These are phyloP conservation scores for Rana temporaria DNA, from an alignment of 2,113 vertebrate genomes.

Conservation along the genomic window DNA sequence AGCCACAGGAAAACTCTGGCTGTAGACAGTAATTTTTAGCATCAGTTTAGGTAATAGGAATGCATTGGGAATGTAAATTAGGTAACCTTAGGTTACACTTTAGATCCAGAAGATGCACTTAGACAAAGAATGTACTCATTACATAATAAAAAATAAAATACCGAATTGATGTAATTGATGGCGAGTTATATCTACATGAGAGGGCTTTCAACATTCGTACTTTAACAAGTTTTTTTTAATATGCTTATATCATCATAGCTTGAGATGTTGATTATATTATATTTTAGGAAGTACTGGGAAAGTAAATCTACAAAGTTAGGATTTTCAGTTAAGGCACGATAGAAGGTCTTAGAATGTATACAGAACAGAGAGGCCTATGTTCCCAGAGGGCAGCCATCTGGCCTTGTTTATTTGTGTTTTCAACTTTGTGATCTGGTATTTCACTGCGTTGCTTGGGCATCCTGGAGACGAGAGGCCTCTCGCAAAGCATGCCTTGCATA, in stretches of 20 bases:
- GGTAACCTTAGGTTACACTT: no score
- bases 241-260: neutral
- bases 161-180: no score
- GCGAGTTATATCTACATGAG: no score
- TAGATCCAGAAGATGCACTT: no score
- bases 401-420: constrained; percentile 76
- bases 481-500: constrained; percentile 59
- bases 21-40: no score
- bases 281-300: neutral
- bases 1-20: no score
- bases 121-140: no score
- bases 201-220: no score
- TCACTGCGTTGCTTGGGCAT: constrained; percentile 65
- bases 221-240: no score
- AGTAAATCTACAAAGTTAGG: neutral
- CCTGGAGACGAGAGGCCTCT: constrained; percentile 67
- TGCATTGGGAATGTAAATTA: no score
- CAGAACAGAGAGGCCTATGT: constrained; percentile 59
- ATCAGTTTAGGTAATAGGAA: no score
- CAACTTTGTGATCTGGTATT: constrained; percentile 74
- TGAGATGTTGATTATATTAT: neutral
- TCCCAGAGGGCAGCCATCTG: constrained; percentile 71
- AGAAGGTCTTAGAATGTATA: constrained; percentile 54
- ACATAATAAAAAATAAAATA: no score
- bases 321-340: constrained; percentile 44